Evolutionary conservation across 2,888 invertebrate species (phyloP), one percentile per base, ranked within the genome.

Genomic region (Patella caerulea): DNA sequence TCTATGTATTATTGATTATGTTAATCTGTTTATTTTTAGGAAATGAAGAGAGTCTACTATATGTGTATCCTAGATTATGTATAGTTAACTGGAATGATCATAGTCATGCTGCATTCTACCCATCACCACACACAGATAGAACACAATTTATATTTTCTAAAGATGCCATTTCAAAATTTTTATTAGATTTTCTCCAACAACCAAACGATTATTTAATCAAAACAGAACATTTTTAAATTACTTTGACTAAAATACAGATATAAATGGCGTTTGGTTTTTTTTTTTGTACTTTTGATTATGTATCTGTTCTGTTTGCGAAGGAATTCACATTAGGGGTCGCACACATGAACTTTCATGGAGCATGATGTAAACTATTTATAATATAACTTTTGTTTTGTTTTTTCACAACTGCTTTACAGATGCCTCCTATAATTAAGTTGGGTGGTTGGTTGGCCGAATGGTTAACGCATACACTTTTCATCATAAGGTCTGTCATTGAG

Each of bases 21-120:
- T 7, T 12, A 14, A n/a, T 69, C 73, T 75, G 15, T 34, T 54
- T 82, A 78, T 55, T 80, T 83, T 83, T 80, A 52, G 78, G 83
- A 71, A 71, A 78, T n/a, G 85, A 85, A 53, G 83, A 83, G 29
- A 72, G 82, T 29, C 59, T 72, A 7, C 79, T 87, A 80, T 86
- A 78, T 79, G 71, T 75, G 9, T 88, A 86, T 77, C 89, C 89
- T 0, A 83, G 89, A 14, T 74, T 89, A 12, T 88, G 88, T 78
- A 77, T 89, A 34, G 84, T 89, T 4, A 72, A 81, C 72, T 87
- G 86, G 83, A 70, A 79, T 11, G 86, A 89, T 79, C 89, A 89
- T 80, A 81, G 80, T 19, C 86, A 86, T 71, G 89, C 89, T 34
- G 89, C 88, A 11, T 86, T 89, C 75, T 88, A 87, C 77, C 89